These are phyloP conservation scores for Iselma pallidipennis DNA, from an alignment of 2,888 invertebrate species.

Conservation along the genomic window DNA sequence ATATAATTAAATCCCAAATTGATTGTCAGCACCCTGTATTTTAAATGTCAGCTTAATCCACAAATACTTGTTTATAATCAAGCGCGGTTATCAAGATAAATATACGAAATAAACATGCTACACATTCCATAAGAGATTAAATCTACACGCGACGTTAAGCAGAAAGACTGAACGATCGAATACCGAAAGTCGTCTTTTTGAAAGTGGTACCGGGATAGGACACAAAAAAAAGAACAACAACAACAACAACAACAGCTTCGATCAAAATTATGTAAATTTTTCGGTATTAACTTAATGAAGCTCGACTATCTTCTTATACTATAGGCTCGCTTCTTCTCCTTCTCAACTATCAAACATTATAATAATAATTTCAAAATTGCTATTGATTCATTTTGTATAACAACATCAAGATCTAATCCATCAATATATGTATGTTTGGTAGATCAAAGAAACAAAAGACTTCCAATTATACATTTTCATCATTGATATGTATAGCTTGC, in stretches of 20 bases:
- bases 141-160: constrained; percentile 36
- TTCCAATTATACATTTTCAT: background rate
- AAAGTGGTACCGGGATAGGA: background rate
- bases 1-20: constrained; percentile 28
- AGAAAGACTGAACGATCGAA: constrained; percentile 13
- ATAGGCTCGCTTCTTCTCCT: no score
- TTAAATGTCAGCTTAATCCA: constrained; percentile 30
- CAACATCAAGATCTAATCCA: background rate
- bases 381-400: background rate
- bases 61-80: constrained; percentile 32
- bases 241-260: background rate
- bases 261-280: constrained; percentile 31
- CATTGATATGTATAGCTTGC: background rate
- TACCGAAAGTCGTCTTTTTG: constrained; percentile 26
- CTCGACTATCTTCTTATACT: constrained; percentile 3
- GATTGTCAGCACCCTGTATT: constrained; percentile 33
- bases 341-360: no score
- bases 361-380: background rate
- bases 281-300: constrained; percentile 12
- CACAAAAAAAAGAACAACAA: constrained; percentile 9
- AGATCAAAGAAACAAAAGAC: background rate
- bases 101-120: constrained; percentile 35
- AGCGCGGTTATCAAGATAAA: constrained; percentile 34
- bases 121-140: constrained; percentile 35
- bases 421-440: background rate